Evolutionary conservation across 1,140 invertebrate genomes (phyloP).

Genomic region (Leptinotarsa undecemlineata): DNA sequence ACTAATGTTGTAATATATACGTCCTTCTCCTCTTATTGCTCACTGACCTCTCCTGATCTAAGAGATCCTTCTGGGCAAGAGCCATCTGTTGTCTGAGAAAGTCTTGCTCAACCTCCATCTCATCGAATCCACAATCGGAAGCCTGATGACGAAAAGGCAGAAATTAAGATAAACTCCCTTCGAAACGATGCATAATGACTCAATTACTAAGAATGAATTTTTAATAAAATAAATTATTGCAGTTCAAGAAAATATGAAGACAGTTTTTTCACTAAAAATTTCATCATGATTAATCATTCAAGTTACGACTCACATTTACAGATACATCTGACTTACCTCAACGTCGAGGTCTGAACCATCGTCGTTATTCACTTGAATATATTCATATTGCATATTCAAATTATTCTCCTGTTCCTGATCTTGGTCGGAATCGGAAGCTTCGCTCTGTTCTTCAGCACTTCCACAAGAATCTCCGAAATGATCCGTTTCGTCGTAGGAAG

Average conservation of each 20-base stretch:
- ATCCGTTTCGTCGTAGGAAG: slow-evolving; percentile 51
- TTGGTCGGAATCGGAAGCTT: slow-evolving; percentile 53
- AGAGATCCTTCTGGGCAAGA: slow-evolving; percentile 53
- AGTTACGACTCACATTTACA: too few relatives aligned
- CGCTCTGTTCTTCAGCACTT: slow-evolving; percentile 56
- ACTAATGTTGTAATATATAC: slow-evolving; percentile 39
- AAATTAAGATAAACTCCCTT: too few relatives aligned
- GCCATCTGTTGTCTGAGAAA: slow-evolving; percentile 53
- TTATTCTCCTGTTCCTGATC: slow-evolving; percentile 61
- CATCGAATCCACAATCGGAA: slow-evolving; percentile 46
- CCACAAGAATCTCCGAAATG: slow-evolving; percentile 57
- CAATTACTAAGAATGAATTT: too few relatives aligned
- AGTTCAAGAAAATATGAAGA: too few relatives aligned
- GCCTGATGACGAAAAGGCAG: slow-evolving; percentile 24
- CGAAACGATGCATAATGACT: too few relatives aligned
- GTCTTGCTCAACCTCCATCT: slow-evolving; percentile 50
- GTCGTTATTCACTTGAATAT: slow-evolving; percentile 41
- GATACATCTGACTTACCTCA: slow-evolving; percentile 47
- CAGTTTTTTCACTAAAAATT: background rate
- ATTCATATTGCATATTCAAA: slow-evolving; percentile 56
- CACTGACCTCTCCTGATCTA: slow-evolving; percentile 50
- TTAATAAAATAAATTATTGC: too few relatives aligned
- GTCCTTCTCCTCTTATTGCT: slow-evolving; percentile 47
- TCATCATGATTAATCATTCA: background rate
- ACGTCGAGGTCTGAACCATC: slow-evolving; percentile 59